Percentiles rank a stretch among this genome's conserved stretches.
phyloP scores from a whole-genome alignment of 2,888 invertebrate genomes.

The Limnephilus auricula region DNA sequence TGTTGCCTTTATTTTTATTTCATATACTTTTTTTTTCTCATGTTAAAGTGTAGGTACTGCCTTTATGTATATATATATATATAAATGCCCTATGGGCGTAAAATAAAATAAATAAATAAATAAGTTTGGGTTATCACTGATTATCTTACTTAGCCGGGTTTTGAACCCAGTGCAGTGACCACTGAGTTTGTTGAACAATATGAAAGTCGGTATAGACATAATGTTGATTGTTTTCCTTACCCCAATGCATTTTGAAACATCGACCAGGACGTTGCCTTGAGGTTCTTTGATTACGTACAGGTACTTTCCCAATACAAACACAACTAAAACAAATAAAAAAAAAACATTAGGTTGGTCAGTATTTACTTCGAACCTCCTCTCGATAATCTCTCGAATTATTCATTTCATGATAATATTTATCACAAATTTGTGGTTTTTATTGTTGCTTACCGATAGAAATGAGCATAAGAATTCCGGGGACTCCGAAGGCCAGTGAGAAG shows the following conservation, averaged over 20 bases:
- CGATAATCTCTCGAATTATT: neutral
- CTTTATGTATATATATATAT: too few relatives aligned
- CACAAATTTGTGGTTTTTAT: neutral
- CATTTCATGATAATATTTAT: neutral
- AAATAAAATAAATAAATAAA: too few relatives aligned
- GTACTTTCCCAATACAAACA: constrained; percentile 88
- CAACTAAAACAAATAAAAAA: constrained; percentile 76
- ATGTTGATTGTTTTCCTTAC: constrained; percentile 78
- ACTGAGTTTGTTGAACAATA: neutral
- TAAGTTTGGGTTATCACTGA: neutral
- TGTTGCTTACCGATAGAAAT: constrained; percentile 83
- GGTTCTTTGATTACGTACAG: constrained; percentile 88
- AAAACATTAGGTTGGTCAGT: neutral
- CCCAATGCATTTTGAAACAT: constrained; percentile 85
- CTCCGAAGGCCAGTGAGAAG: constrained; percentile 91
- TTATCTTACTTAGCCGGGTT: neutral
- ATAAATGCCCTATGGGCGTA: too few relatives aligned
- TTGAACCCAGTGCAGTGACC: neutral
- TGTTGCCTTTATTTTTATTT: too few relatives aligned
- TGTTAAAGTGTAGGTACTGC: too few relatives aligned
- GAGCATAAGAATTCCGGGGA: constrained; percentile 92
- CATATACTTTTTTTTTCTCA: too few relatives aligned
- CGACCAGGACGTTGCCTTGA: constrained; percentile 88
- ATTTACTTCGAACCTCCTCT: neutral
- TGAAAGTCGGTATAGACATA: neutral